Conservation (phyloP, 2,113 vertebrate genomes). For the Ailuropoda melanoleuca region DNA sequence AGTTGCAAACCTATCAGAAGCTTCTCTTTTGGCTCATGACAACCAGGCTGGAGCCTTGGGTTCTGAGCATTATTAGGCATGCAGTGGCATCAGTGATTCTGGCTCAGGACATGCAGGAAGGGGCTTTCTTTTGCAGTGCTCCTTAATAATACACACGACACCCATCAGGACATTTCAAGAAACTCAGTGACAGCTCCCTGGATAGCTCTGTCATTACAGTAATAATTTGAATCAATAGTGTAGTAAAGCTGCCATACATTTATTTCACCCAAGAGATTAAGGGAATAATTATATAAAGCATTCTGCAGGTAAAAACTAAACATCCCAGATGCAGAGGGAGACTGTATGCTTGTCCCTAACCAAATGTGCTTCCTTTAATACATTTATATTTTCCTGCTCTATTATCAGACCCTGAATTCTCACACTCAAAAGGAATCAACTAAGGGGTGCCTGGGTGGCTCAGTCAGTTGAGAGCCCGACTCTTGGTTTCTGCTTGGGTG, state of each 20-base stretch:
- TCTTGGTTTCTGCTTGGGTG: neutral
- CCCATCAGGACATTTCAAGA: neutral
- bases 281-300: slow-evolving; percentile 51
- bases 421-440: neutral
- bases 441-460: neutral
- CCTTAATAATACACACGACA: neutral
- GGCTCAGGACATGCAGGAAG: neutral
- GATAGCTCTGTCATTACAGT: slow-evolving; percentile 65
- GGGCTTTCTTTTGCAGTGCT: neutral
- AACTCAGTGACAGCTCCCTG: slow-evolving; percentile 61
- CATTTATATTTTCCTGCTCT: neutral
- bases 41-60: neutral
- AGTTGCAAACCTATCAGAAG: neutral
- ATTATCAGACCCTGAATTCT: neutral
- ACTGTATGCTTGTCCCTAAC: neutral
- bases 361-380: slow-evolving; percentile 19
- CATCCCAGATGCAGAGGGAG: slow-evolving; percentile 12
- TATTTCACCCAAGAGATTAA: slow-evolving; percentile 76
- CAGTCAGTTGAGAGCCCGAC: neutral
- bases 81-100: neutral
- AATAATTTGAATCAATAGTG: slow-evolving; percentile 76
- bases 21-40: neutral
- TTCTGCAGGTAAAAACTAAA: slow-evolving; percentile 45
- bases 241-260: slow-evolving; percentile 72
- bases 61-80: neutral